Percentiles rank a stretch among this genome's conserved stretches.
These are phyloP conservation scores for Chaetoderma sp. DNA, from an alignment of 2,888 invertebrate species.

Conservation along the genomic window DNA sequence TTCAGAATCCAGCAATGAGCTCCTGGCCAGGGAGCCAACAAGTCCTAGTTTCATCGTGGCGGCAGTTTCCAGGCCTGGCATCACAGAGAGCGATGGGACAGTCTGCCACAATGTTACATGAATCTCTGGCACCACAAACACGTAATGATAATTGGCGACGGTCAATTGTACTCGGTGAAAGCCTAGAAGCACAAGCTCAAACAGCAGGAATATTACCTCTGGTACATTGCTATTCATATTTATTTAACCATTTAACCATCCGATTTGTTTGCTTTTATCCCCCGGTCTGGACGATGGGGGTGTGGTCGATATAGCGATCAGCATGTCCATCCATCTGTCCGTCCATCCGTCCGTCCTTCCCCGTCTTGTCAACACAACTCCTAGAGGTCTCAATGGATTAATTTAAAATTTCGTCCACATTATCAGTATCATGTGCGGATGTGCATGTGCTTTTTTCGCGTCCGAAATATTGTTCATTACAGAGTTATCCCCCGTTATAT, in stretches of 20 bases:
- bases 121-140: slow-evolving; percentile 54
- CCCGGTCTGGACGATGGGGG: too few species aligned
- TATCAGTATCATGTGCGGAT: too few species aligned
- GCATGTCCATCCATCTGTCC: too few species aligned
- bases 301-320: too few species aligned
- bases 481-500: too few species aligned
- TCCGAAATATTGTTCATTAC: too few species aligned
- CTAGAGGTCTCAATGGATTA: too few species aligned
- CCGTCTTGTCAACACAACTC: too few species aligned
- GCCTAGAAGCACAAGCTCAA: slow-evolving; percentile 50
- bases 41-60: slow-evolving; percentile 84
- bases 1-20: slow-evolving; percentile 78
- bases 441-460: too few species aligned
- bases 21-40: slow-evolving; percentile 81
- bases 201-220: slow-evolving; percentile 54
- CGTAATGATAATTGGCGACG: slow-evolving; percentile 76
- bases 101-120: slow-evolving; percentile 59
- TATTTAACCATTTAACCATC: slow-evolving; percentile 53
- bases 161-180: slow-evolving; percentile 79
- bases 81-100: slow-evolving; percentile 60
- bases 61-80: slow-evolving; percentile 75
- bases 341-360: too few species aligned
- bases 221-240: slow-evolving; percentile 41
- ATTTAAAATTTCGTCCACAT: too few species aligned
- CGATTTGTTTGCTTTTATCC: neutral